Conservation (phyloP, 2,888 invertebrate species). For the Limenitis camilla region DNA sequence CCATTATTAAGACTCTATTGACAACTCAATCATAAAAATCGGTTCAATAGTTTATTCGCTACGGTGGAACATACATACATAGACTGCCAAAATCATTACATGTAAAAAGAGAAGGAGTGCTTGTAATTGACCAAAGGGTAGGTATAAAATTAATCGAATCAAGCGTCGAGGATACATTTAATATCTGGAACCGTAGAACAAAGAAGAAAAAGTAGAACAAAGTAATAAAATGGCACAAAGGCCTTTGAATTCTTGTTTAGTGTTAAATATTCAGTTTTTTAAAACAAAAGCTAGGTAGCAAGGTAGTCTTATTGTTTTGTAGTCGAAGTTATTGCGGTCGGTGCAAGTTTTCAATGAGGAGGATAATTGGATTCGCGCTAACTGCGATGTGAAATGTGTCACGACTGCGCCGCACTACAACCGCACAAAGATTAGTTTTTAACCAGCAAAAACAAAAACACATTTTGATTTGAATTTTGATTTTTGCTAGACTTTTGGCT, state of each 20-base stretch:
- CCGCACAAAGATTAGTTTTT: constrained; percentile 4
- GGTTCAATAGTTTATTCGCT: no score
- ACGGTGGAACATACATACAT: no score
- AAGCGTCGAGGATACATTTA: constrained; percentile 10
- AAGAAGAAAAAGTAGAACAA: constrained; percentile 17
- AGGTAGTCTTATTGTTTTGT: constrained; percentile 19
- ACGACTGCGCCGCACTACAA: constrained; percentile 2
- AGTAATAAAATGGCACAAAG: constrained; percentile 21
- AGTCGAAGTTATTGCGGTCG: constrained; percentile 17
- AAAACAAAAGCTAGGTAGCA: constrained; percentile 11
- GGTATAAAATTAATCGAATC: constrained; percentile 1
- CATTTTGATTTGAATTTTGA: neutral
- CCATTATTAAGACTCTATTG: no score
- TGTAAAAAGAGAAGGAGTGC: no score
- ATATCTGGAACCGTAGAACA: constrained; percentile 15
- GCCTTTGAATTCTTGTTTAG: constrained; percentile 23
- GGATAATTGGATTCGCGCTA: constrained; percentile 22
- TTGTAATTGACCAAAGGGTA: neutral
- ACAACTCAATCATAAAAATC: no score
- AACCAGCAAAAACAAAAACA: constrained; percentile 4
- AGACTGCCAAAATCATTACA: no score
- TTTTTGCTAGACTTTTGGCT: neutral
- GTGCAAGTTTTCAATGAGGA: constrained; percentile 20
- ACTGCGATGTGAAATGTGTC: constrained; percentile 19
- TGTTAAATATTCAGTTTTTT: constrained; percentile 23